Base-by-base conservation (phyloP, 2,113 vertebrate genomes). In the Erythrocebus patas region DNA sequence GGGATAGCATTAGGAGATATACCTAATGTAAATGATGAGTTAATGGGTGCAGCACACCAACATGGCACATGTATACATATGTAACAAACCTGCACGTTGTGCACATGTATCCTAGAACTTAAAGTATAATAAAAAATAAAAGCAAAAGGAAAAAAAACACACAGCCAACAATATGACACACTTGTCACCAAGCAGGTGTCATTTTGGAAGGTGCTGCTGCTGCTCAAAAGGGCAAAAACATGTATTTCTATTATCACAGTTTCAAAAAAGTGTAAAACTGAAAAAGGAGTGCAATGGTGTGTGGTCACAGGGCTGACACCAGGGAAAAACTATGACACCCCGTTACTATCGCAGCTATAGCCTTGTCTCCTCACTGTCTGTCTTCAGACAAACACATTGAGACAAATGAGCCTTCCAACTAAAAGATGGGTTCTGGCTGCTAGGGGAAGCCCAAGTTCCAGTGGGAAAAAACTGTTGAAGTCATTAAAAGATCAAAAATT, bases 181-280 rank as follows among this genome's bases (percentile, higher is more conserved):
- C 66, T n/a, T 66, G 2, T 86, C 97, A 95, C 73, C 30, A 20
- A 79, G 40, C 35, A 96, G 95, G 78, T 96, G 97, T 91, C 91
- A 87, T 66, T 97, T 87, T 92, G 81, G 97, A 96, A 96, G 93
- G 16, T 55, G 18, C 61, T 32, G 70, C 38, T n/a, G 20, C 84
- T 85, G 78, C 55, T 97, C 73, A 89, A 91, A 95, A n/a, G 91
- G 43, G 73, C 64, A 94, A 76, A 95, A 94, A n/a, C 64, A 95
- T 45, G 32, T 83, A 91, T 82, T 97, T 59, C 92, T 91, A 96
- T 96, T 95, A 96, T 52, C 22, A 0, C 27, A 35, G 66, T 76
- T 97, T 85, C 82, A 89, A 75, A 93, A 78, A 89, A 38, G 38
- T 16, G 16, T 35, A 92, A 97, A 96, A 92, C 64, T 40, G 68